Evolutionary conservation across 2,797 vertebrate species (phyloP), one percentile per base, ranked within the genome.

Genomic region (Alauda arvensis): DNA sequence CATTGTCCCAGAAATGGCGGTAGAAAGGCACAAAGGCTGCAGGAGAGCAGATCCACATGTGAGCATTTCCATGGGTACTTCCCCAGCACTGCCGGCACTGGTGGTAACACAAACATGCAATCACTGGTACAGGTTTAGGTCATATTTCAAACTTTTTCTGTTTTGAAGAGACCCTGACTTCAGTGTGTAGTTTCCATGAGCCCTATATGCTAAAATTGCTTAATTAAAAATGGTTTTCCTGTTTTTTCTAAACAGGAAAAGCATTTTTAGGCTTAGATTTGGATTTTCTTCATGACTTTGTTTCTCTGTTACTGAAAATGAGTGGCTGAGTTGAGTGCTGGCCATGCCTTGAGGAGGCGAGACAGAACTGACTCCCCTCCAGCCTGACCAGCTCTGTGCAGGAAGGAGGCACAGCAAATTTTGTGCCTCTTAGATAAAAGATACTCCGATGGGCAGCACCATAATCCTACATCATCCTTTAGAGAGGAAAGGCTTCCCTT

Each of bases 71-170:
- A 3, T 1, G 12, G 12, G 23, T 5, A 1, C 3, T 0, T 61
- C 20, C 43, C 6, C 2, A 45, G 19, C 10, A 3, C 37, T 56
- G n/a, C 3, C 0, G 57, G 29, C 13, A 2, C 28, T 8, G 8
- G 9, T 12, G 0, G 8, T 24, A 8, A 9, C 26, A 17, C 34
- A 43, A 13, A n/a, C 1, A 0, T 13, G 53, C 17, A 2, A 4
- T 40, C 0, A 0, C 45, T 29, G 7, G 1, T 8, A 5, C 7
- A 33, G 56, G 18, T 20, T 75, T 33, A 31, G 21, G 11, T 37
- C 0, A 2, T 10, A 25, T 39, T 12, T 46, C 23, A 29, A 12
- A 56, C 33, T 66, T n/a, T 31, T 63, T 65, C 33, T 33, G 18
- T 37, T 46, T 37, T 48, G 43, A 61, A 46, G 18, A 33, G 43